Evolutionary conservation across 2,113 vertebrate genomes (phyloP), one percentile per base, ranked within the genome.

Genomic region (Mustela nigripes): DNA sequence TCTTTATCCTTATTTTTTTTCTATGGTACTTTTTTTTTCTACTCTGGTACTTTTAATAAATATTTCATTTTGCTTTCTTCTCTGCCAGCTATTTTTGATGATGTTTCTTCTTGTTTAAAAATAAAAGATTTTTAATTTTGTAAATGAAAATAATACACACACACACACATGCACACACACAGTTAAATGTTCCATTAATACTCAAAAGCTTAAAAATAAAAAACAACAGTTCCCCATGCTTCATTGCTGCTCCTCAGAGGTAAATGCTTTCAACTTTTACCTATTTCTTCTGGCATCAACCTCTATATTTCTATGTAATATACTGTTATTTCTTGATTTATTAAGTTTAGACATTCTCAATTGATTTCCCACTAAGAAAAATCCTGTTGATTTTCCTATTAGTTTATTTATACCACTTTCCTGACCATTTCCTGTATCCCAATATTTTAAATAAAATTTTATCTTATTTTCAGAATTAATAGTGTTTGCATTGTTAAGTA

Each of bases 71-170:
- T 65, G 50, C 50, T 63, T 63, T 63, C 63, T 91, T 74, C 2
- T 67, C 31, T 73, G 62, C 5, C 28, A 42, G n/a, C 12, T 85
- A 10, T 76, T 93, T 93, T 78, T 16, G n/a, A 90, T 16, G n/a
- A 90, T 76, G 18, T 73, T 90, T 90, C 81, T 94, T n/a, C 6
- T 83, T 79, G 26, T n/a, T 58, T n/a, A 63, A 53, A 81, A 74
- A 81, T 7, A 89, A 58, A 58, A 22, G 56, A 53, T 16, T 53
- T 80, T 95, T 36, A 79, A 62, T n/a, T 67, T 86, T 93, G 56
- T 7, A 24, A 89, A 69, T 89, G 7, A 53, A 87, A 92, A 91
- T 87, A 63, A 81, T 53, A 26, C 14, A 53, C 14, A 53, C 50
- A 42, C n/a, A n/a, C 3, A 50, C 12, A 50, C 50, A 60, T 31